phyloP scores from a whole-genome alignment of 2,113 vertebrate species.

The Pyxicephalus adspersus region DNA sequence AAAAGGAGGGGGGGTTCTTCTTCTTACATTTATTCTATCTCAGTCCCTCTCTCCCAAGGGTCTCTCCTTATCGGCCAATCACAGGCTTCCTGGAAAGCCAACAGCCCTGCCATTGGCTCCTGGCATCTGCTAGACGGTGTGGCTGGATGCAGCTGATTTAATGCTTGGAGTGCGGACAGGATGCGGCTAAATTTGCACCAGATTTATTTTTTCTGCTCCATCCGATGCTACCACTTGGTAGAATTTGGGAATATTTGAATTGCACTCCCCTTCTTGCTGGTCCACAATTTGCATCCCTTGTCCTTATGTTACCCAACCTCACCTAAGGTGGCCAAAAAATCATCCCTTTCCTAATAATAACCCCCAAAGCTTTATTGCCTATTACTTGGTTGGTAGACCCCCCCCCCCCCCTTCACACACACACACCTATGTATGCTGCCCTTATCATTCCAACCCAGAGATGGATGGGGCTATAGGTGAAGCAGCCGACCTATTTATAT shows the following conservation, averaged over 20 bases:
- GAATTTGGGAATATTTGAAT: not conserved
- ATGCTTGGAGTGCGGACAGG: slow-evolving; percentile 39
- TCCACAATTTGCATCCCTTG: not conserved
- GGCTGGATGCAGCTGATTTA: slow-evolving; percentile 44
- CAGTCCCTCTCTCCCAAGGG: slow-evolving; percentile 8
- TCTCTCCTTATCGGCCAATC: slow-evolving; percentile 28
- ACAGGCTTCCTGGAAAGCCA: not conserved
- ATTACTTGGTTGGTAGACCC: no score
- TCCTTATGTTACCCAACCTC: not conserved
- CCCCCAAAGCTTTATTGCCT: no score
- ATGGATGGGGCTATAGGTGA: no score
- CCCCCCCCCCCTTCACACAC: not conserved
- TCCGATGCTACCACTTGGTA: not conserved
- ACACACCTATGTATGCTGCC: not conserved
- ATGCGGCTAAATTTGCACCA: slow-evolving; percentile 21
- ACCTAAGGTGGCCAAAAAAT: no score
- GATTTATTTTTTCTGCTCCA: not conserved
- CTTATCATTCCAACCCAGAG: no score
- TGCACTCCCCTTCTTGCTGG: not conserved
- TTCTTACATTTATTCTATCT: slow-evolving; percentile 46
- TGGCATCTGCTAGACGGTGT: slow-evolving; percentile 11
- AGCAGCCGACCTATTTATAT: no score
- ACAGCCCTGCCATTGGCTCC: slow-evolving; percentile 21
- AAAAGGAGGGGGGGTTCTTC: slow-evolving; percentile 5
- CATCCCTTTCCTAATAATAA: no score